Conservation (phyloP, 2,888 invertebrate species). For the Invenusta paracnida region DNA sequence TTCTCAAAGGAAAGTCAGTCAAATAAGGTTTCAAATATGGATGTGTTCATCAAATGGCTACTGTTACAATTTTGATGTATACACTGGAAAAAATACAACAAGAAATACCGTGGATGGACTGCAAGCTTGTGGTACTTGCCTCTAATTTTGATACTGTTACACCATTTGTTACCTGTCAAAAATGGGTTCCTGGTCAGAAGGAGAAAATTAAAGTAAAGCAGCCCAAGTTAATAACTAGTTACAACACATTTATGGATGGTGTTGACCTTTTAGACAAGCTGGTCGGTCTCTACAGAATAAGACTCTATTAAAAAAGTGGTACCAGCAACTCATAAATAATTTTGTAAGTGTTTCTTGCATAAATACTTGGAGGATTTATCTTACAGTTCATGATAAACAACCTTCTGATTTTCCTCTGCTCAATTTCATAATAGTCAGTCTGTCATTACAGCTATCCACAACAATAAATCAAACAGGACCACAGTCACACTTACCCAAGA, state of each 20-base stretch:
- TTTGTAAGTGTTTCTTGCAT: not conserved
- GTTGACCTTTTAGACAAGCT: not conserved
- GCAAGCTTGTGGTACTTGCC: not conserved
- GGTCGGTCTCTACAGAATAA: not conserved
- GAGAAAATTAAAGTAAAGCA: not conserved
- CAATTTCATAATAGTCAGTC: not conserved
- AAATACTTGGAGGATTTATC: not conserved
- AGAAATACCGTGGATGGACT: not conserved
- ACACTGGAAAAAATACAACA: not conserved
- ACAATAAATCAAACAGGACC: not conserved
- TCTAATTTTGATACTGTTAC: not conserved
- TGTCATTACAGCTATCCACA: not conserved
- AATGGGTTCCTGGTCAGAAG: not conserved
- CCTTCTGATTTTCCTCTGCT: not conserved
- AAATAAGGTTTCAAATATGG: not conserved
- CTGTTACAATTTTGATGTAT: not conserved
- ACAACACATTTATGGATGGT: not conserved
- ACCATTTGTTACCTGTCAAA: not conserved
- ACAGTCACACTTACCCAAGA: not conserved
- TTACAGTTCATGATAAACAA: not conserved
- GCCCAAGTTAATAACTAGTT: not conserved
- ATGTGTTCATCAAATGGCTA: not conserved
- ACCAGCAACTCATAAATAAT: not conserved
- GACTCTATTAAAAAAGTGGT: not conserved
- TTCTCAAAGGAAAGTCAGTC: not conserved